Evolutionary conservation across 2,888 invertebrate genomes (phyloP).

Genomic region (Ceriagrion tenellum): DNA sequence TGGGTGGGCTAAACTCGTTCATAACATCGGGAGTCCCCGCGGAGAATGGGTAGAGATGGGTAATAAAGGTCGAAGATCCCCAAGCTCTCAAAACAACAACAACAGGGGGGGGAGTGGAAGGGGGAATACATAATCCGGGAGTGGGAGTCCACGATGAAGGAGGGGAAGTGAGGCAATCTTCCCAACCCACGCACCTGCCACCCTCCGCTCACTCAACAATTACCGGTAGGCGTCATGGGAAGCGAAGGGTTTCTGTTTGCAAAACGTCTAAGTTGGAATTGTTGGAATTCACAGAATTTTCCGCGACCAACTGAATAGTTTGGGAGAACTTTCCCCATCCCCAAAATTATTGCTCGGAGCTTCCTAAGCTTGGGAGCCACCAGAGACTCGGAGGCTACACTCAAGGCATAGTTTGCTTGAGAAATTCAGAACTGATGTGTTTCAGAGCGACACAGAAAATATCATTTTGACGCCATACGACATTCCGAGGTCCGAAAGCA

Average conservation of each 20-base stretch:
- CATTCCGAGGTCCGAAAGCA: too few relatives aligned
- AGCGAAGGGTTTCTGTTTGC: constrained; percentile 5
- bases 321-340: background rate
- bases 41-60: background rate
- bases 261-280: background rate
- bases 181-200: background rate
- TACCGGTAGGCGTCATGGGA: background rate
- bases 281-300: background rate
- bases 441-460: too few relatives aligned
- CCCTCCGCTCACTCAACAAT: background rate
- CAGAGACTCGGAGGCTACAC: too few relatives aligned
- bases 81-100: background rate
- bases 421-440: too few relatives aligned
- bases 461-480: too few relatives aligned
- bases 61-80: background rate
- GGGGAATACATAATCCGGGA: background rate
- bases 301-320: background rate
- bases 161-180: background rate
- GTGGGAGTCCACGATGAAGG: too few relatives aligned
- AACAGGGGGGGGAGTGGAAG: background rate
- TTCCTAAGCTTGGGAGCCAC: too few relatives aligned
- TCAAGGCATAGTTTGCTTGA: too few relatives aligned
- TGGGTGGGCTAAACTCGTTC: background rate
- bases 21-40: background rate
- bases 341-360: background rate